Evolutionary conservation across 2,888 invertebrate species (phyloP), one percentile per base, ranked within the genome.

Genomic region (Nycteola revayana): DNA sequence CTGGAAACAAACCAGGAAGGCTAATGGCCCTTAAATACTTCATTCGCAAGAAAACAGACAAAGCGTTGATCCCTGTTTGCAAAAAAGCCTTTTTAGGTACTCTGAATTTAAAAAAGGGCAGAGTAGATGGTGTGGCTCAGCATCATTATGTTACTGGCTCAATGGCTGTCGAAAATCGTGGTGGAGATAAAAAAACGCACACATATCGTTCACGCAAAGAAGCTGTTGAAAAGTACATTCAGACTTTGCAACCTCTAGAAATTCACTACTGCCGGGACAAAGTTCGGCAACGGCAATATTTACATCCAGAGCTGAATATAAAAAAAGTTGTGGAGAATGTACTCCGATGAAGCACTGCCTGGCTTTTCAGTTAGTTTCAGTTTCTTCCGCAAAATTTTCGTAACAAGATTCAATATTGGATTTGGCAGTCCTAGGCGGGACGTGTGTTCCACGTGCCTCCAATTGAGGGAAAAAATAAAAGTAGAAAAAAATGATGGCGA

Each of bases 261-360:
- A 28, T 10, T 17, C 20, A 18, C 18, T 28, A 28, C 25, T 28
- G 10, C 18, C 28, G 28, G 9, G 28, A 28, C 7, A 21, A 28
- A 28, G 17, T 30, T 30, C 24, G 30, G 17, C 30, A 30, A 30
- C 11, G 30, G 14, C 30, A 30, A 30, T 30, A 30, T n/a, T 30
- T 30, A 24, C 30, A 30, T 14, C 30, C 30, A 30, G 30, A 30
- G 30, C 23, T 30, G 7, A 23, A 30, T 25, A 36, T 36, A n/a
- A 25, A 31, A 31, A 27, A 36, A 36, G 23, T 26, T 36, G 36
- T 32, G 9, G 20, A 22, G 24, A 22, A 36, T 36, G 33, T 39
- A 33, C 20, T 17, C 28, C n/a, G 30, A 33, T 25, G 24, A 32
- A 20, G 32, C 11, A 24, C 28, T 32, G 24, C 36, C 36, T 14